Conservation (phyloP, 2,797 vertebrate species). For the Cheirogaleus major region DNA sequence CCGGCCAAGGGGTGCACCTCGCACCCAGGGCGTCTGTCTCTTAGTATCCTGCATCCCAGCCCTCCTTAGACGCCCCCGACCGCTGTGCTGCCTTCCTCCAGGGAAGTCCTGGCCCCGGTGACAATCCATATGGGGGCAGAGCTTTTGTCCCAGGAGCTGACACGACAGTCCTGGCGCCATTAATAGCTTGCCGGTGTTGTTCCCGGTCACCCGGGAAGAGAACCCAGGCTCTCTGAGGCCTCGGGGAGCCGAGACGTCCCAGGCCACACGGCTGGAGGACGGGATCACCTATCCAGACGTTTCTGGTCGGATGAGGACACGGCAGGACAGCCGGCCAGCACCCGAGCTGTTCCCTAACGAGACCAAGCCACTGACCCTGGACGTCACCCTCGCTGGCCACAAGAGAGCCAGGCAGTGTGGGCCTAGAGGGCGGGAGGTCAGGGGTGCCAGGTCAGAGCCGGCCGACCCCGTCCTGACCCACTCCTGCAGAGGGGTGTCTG, state of each 20-base stretch:
- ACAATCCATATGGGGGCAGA: too few relatives aligned
- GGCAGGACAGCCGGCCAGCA: too few relatives aligned
- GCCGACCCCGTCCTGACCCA: background rate
- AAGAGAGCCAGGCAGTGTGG: background rate
- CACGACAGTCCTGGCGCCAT: fast-evolving
- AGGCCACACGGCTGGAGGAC: fast-evolving
- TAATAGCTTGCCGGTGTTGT: too few relatives aligned
- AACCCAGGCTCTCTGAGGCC: background rate
- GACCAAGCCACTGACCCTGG: too few relatives aligned
- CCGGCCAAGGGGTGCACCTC: background rate
- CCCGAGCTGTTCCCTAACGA: fast-evolving
- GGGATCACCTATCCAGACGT: fast-evolving
- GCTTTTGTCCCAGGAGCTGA: background rate
- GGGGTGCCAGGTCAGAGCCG: background rate
- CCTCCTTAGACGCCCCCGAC: background rate
- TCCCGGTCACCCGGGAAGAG: fast-evolving
- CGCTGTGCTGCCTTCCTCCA: background rate
- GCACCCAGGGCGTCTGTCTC: background rate
- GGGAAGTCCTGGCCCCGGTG: background rate
- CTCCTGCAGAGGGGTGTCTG: background rate
- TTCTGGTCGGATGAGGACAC: too few relatives aligned
- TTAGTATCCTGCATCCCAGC: background rate
- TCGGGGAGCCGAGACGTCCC: background rate
- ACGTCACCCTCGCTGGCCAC: fast-evolving
- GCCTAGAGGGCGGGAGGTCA: background rate